Evolutionary conservation across 2,113 vertebrate genomes (phyloP).

Genomic region (Euleptes europaea): DNA sequence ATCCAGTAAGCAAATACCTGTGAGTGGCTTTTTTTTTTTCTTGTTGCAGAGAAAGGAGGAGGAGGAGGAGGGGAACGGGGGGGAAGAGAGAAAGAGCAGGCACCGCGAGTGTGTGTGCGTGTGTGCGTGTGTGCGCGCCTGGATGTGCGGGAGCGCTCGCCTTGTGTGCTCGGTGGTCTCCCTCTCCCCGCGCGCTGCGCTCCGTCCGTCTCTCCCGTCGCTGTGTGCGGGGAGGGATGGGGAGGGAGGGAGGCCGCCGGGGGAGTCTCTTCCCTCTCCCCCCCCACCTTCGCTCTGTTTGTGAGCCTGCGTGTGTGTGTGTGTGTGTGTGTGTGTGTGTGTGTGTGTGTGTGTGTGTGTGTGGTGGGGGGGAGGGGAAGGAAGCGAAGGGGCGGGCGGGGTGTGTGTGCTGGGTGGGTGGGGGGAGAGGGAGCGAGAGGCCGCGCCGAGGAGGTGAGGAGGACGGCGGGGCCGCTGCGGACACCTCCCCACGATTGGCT

Average conservation of each 20-base stretch:
- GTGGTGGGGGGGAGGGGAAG: constrained; percentile 56
- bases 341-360: constrained; percentile 48
- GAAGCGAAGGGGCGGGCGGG: constrained; percentile 68
- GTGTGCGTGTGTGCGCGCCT: constrained; percentile 45
- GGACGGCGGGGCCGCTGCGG: constrained; percentile 83
- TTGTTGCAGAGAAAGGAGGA: constrained; percentile 65
- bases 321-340: constrained; percentile 73
- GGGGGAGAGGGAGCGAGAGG: constrained; percentile 53
- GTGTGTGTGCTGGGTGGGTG: constrained; percentile 69
- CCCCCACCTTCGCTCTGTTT: constrained; percentile 36
- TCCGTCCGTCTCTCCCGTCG: constrained; percentile 86
- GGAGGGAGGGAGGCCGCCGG: constrained; percentile 72
- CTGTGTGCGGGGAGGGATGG: constrained; percentile 86
- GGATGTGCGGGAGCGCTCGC: constrained; percentile 55
- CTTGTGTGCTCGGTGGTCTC: constrained; percentile 56
- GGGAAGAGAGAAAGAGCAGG: constrained; percentile 64
- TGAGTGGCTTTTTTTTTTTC: constrained; percentile 72
- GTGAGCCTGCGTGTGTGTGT: constrained; percentile 39
- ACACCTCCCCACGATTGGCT: constrained; percentile 92
- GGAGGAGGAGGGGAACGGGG: constrained; percentile 59
- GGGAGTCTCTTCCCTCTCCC: constrained; percentile 40
- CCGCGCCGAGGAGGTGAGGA: constrained; percentile 90
- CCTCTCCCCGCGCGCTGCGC: constrained; percentile 74
- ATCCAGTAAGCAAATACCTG: constrained; percentile 71
- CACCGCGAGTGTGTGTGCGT: constrained; percentile 52